Base-by-base conservation (phyloP, 2,888 invertebrate genomes). In the Drosophila borborema region DNA sequence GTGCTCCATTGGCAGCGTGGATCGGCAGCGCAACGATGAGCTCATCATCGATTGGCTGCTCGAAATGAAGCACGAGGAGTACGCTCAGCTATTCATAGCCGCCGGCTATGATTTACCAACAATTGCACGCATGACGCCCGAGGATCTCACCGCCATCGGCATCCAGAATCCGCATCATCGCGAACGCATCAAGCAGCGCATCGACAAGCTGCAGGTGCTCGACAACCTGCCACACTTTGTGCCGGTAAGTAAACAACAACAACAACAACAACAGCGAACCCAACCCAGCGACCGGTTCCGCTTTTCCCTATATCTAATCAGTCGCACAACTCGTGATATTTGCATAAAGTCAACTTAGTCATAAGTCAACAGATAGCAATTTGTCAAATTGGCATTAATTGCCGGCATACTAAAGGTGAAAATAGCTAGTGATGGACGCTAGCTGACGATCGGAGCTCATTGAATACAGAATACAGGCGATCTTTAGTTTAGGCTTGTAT, bases 81-180 rank as follows among this genome's bases (percentile, higher is more conserved):
- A 99, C 94, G 97, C 97, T 80, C 96, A 97, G 55, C 95, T 98
- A 68, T 99, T 99, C 93, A 95, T 98, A 75, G 96, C 97, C 48
- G 98, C 99, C 16, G 99, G 99, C 43, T 99, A 99, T 93, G 99
- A 99, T 94, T 95, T 99, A 94, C 97, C 98, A 34, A 99, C 99
- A 2, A 98, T 99, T 91, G 97, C 99, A n/a, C 95, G 99, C 85
- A 99, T 99, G 98, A 99, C 99, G 16, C 99, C 99, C 0, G 99
- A 99, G 94, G 98, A 97, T 94, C 95, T 97, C 86, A 97, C 97
- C 53, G 97, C 96, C 62, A 96, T 97, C 91, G 97, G 97, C 88
- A 98, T 99, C 86, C 99, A 98, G 92, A 99, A 99, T 94, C 99
- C 99, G 43, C 97, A 98, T 92, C 99, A 99, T 93, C 95, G 99